Base-by-base conservation (phyloP, 2,888 invertebrate species). In the Eristalis arbustorum region DNA sequence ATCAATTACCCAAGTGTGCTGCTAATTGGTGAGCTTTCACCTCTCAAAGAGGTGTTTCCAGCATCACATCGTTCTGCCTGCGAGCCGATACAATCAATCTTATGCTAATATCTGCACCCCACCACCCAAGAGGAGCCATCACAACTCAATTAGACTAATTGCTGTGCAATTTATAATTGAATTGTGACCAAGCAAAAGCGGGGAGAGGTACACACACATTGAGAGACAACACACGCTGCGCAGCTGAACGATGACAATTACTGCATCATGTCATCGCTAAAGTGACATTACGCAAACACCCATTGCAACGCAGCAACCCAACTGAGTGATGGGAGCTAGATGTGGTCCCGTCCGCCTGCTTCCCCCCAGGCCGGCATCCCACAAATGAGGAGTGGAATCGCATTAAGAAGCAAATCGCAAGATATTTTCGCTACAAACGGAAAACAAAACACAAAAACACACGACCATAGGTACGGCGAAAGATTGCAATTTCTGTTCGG, bases 401-500 rank as follows among this genome's bases (percentile, higher is more conserved):
- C 57, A 81, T 69, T 81, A 77, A 81, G 77, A 78, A 78, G 73
- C 81, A 69, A 73, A 73, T 81, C 72, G 34, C 72, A 64, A 72
- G 81, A 71, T 72, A 68, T 80, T 76, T 64, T 68, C 56, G 73
- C 73, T 37, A n/a, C 49, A 63, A 61, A 76, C 81, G 74, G 40
- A 34, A 22, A 76, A 49, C 31, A n/a, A 69, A 64, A 61, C 57
- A 64, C 37, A 62, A 37, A n/a, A 57, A 13, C 28, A 66, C n/a
- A 59, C 59, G 59, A 49, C 31, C 4, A 40, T 42, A 66, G 66
- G 62, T 13, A 61, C 57, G 18, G 42, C 74, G 75, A 72, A 57
- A 83, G 79, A 87, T 72, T 87, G 87, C 78, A 83, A 87, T 87
- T 87, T 87, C 83, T 87, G 83, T 83, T 78, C 37, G 83, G 72